Evolutionary conservation across 2,797 vertebrate genomes (phyloP), one percentile per base, ranked within the genome.

Genomic region (Octomys mimax): DNA sequence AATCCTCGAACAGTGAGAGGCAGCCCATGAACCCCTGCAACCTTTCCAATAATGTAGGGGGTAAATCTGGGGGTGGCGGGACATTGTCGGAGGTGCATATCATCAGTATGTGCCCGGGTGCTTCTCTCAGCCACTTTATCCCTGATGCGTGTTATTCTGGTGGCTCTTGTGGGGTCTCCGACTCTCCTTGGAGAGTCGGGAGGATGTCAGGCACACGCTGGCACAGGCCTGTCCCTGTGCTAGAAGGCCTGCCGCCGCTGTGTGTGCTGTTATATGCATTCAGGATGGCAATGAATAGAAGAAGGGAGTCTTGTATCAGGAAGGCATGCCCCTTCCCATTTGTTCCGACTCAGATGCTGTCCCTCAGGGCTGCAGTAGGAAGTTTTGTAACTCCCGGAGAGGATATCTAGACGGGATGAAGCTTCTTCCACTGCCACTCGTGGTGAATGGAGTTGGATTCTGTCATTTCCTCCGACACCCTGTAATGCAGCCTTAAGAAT

Each of bases 401-500:
- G 86, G 83, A 22, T 59, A 22, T 31, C 36, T 21, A 96, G 90
- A 87, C 36, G 80, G 39, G 5, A 21, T 66, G 93, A 75, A 61
- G 83, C 90, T 54, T n/a, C 90, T 36, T 62, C n/a, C 57, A 28
- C 81, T 54, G 84, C 83, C 42, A n/a, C 80, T 80, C 54, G 82
- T 87, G 77, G 81, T 80, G 86, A 94, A 61, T 42, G 87, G 87
- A 73, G 71, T 85, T 89, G 91, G 94, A 83, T 93, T 59, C 87
- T 95, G 79, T 96, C 95, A 94, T 95, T 97, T 97, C 95, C 95
- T 97, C 95, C 52, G 36, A 93, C 46, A 59, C 66, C 94, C 84
- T 84, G 14, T 70, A 91, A 89, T 46, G 77, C 31, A 90, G 89
- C 83, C 87, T 9, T 61, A 92, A 97, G 94, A 95, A 49, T 95